phyloP scores from a whole-genome alignment of 1,140 invertebrate species.

The Cotesia vestalis region DNA sequence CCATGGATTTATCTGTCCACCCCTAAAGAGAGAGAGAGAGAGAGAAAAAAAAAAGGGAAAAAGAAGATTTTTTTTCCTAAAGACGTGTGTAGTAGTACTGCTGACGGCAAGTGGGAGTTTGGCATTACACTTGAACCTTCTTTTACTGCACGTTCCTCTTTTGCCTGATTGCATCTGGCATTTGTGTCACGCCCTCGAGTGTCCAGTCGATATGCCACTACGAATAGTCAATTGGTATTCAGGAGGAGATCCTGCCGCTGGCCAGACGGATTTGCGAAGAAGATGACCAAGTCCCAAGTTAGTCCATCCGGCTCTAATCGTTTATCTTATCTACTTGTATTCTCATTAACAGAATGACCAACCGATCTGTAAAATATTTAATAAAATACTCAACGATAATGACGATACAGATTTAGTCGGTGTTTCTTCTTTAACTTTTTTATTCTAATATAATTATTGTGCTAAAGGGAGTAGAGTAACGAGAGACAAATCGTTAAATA shows the following conservation, averaged over 20 bases:
- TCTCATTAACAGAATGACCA: too few relatives aligned
- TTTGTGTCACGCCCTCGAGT: constrained; percentile 67
- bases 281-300: constrained; percentile 32
- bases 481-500: constrained; percentile 17
- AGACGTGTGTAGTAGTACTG: constrained; percentile 10
- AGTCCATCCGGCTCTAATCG: constrained; percentile 21
- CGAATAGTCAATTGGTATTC: constrained; percentile 65
- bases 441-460: constrained; percentile 25
- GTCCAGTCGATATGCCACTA: constrained; percentile 64
- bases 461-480: neutral
- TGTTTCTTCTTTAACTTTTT: constrained; percentile 9
- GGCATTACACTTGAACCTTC: constrained; percentile 26
- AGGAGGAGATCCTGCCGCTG: constrained; percentile 47
- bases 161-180: constrained; percentile 65
- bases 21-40: neutral
- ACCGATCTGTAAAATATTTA: neutral
- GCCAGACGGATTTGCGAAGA: constrained; percentile 66
- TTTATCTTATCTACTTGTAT: constrained; percentile 7
- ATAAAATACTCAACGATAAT: constrained; percentile 1
- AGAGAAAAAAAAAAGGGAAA: too few relatives aligned
- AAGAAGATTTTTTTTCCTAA: constrained; percentile 11
- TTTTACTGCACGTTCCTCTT: constrained; percentile 35
- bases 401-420: neutral
- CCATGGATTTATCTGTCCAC: constrained; percentile 18
- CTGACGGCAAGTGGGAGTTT: constrained; percentile 6